Base-by-base conservation (phyloP, 2,888 invertebrate genomes). In the Napeogenes sylphis region DNA sequence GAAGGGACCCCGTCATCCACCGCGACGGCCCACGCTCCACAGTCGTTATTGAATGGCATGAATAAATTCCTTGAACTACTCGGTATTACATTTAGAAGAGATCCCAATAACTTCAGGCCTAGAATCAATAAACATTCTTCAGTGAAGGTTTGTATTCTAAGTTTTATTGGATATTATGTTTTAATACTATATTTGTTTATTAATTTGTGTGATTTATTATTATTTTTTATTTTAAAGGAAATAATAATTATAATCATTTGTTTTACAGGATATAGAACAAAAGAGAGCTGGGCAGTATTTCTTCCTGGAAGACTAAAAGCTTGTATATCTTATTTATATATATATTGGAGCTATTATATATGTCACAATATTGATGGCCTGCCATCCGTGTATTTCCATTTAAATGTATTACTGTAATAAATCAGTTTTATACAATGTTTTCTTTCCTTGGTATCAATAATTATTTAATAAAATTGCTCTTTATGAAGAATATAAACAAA, bases 81-180 rank as follows among this genome's bases (percentile, higher is more conserved):
- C 63, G 97, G 98, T 64, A 99, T 99, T 75, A 99, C 99, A 12
- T 99, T 99, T 93, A 93, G 99, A 75, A 92, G 99, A 79, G 99
- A 99, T 92, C 99, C 99, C 0, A 99, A 99, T 86, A 99, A 99
- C 88, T 99, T 97, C 90, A 92, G 99, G 77, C 99, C 99, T 32
- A 93, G 99, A 75, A 99, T 99, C 83, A 99, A 99, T 88, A 99
- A 99, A 85, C 93, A 94, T 78, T 93, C 96, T 75, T 99, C 99
- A 53, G 98, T 99, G 21, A 99, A 99, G 93, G 96, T 95, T 51
- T 14, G 30, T 30, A 51, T 42, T 42, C 10, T 10, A 42, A 10
- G 10, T 3, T 42, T 42, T 38, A 3, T 38, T 42, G 42, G 10
- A 42, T 42, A 42, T 42, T 10, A 42, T 10, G 10, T 35, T 35